Conservation (phyloP, 2,797 vertebrate genomes). For the Cyclopterus lumpus region DNA sequence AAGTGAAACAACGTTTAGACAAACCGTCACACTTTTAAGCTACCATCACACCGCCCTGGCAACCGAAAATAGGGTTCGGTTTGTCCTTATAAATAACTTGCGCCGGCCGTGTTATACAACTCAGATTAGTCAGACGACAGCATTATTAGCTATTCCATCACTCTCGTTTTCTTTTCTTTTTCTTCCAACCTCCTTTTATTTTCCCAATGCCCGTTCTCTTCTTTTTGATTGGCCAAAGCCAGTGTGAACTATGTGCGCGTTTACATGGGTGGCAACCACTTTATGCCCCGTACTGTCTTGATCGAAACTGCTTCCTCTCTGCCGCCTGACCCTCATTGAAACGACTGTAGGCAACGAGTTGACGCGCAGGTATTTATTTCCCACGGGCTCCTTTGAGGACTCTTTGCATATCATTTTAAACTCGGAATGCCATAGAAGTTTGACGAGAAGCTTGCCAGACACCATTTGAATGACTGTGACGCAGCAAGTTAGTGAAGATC, state of each 20-base stretch:
- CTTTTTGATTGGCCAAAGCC: background rate
- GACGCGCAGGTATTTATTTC: background rate
- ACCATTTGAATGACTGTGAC: background rate
- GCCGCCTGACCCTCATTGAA: background rate
- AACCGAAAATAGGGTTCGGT: background rate
- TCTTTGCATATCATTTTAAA: slow-evolving; percentile 4
- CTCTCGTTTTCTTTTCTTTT: background rate
- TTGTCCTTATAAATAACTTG: background rate
- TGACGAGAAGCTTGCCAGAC: background rate
- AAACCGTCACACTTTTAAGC: background rate
- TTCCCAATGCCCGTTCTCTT: background rate
- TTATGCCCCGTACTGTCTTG: background rate
- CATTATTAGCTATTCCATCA: background rate
- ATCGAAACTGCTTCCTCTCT: background rate
- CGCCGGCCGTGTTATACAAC: background rate
- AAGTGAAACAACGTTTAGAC: background rate
- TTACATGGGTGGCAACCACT: background rate
- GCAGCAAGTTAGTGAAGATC: slow-evolving; percentile 7
- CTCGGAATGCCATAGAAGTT: background rate
- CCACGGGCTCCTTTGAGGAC: background rate
- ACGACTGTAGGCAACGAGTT: background rate
- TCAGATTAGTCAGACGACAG: no score
- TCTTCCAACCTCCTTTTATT: background rate
- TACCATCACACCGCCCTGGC: background rate
- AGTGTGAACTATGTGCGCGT: background rate